These are phyloP conservation scores for Motacilla alba DNA, from an alignment of 2,113 vertebrate species.

Conservation along the genomic window DNA sequence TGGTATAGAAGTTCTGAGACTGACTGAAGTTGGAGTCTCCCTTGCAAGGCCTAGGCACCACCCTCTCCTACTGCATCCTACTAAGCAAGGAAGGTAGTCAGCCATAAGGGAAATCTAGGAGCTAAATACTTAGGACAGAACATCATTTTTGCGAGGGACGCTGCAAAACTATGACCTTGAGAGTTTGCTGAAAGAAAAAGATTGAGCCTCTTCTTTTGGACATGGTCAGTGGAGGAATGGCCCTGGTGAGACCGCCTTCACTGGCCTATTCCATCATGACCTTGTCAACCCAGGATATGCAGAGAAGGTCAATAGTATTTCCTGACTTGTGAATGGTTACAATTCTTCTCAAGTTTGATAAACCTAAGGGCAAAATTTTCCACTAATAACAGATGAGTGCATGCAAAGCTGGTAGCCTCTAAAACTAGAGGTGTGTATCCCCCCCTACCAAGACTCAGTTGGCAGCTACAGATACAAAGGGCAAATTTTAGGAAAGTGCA, in stretches of 20 bases:
- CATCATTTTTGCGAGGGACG: background rate
- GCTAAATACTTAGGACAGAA: background rate
- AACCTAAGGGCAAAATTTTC: background rate
- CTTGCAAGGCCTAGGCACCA: background rate
- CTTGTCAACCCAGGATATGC: background rate
- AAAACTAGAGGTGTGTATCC: background rate
- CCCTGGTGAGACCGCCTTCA: background rate
- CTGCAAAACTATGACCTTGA: background rate
- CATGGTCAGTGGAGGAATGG: background rate
- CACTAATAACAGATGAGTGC: background rate
- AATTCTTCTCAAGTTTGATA: background rate
- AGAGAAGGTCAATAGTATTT: background rate
- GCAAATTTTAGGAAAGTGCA: background rate
- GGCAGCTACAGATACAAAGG: background rate
- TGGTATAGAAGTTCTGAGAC: background rate
- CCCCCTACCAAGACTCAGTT: background rate
- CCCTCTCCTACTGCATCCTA: background rate
- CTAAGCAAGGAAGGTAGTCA: background rate
- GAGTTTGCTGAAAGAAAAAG: background rate
- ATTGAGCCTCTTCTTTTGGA: background rate
- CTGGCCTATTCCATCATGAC: background rate
- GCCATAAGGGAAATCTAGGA: background rate
- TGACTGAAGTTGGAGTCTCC: background rate
- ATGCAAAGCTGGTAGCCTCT: background rate
- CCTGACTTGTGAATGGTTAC: background rate